A percentile compares a stretch with the other conserved stretches of the same genome.
phyloP scores from a whole-genome alignment of 2,797 vertebrate species.

The Heliangelus exortis region DNA sequence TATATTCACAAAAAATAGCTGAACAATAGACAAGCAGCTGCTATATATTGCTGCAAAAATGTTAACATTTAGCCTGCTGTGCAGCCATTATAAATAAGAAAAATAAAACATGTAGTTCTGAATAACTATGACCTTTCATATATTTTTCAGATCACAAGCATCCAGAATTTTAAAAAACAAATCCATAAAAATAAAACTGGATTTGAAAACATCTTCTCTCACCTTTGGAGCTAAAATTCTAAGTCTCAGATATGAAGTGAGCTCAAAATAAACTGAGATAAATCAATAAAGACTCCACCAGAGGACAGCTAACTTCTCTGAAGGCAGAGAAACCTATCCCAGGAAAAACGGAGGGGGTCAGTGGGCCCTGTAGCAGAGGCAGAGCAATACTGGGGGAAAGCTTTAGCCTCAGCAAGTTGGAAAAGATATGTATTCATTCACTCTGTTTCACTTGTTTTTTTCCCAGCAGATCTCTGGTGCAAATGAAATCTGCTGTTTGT shows the following conservation, averaged over 20 bases:
- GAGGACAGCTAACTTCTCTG: neutral
- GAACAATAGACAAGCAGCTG: neutral
- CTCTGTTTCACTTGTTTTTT: neutral
- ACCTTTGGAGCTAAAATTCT: neutral
- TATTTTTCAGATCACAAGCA: neutral
- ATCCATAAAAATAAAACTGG: neutral
- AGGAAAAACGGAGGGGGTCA: neutral
- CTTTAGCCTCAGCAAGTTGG: neutral
- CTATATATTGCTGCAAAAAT: neutral
- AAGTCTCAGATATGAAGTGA: neutral
- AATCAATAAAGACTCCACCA: neutral
- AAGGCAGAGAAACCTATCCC: neutral
- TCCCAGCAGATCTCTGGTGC: neutral
- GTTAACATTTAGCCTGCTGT: neutral
- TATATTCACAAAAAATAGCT: neutral
- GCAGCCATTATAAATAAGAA: neutral
- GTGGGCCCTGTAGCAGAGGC: accelerated
- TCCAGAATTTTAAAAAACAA: neutral
- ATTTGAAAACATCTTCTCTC: neutral
- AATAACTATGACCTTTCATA: neutral
- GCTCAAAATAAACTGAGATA: neutral
- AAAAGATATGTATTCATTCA: neutral
- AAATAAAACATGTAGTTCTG: neutral
- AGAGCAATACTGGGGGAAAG: neutral
- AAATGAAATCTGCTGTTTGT: neutral